Base-by-base conservation (phyloP, 2,113 vertebrate genomes). In the Cervus canadensis region DNA sequence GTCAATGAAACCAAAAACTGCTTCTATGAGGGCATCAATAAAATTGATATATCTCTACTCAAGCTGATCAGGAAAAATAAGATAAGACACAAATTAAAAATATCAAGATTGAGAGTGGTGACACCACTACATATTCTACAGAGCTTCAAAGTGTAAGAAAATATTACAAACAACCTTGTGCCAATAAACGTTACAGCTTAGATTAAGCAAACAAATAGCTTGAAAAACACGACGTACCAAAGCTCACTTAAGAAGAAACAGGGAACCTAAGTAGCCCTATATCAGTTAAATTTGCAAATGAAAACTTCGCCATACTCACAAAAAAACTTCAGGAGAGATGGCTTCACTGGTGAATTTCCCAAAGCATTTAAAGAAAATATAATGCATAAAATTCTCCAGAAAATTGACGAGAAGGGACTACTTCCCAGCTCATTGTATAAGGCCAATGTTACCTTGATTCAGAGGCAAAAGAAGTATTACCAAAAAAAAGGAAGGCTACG, bases 241-340 rank as follows among this genome's bases (percentile, higher is more conserved):
- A 62, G 60, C 4, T 1, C 43, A 5, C 15, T 62, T 10, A 3
- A 17, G 4, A 45, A 28, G 64, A 36, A 71, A 40, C n/a, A 40
- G 67, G 67, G 67, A 12, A 11, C 19, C 19, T 23, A 21, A 71
- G n/a, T 0, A 12, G n/a, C n/a, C 64, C 19, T 6, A 1, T 10
- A 6, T 6, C 67, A 36, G n/a, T 6, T 1, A 40, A 21, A 36
- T 6, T 71, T 21, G 5, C 67, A 40, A 23, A 40, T 3, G 21
- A 21, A 71, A 23, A 1, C n/a, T 6, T 36, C 5, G 0, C 64
- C 17, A 23, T 8, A 16, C 60, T 30, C 60, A 6, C 6, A 62
- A 62, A 36, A 6, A 6, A 40, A 17, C 9, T 12, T 23, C 67
- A 71, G 67, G 19, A 40, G 67, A 71, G n/a, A 36, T 3, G 19